Evolutionary conservation across 2,113 vertebrate genomes (phyloP), one percentile per base, ranked within the genome.

Genomic region (Oenanthe oenanthe): DNA sequence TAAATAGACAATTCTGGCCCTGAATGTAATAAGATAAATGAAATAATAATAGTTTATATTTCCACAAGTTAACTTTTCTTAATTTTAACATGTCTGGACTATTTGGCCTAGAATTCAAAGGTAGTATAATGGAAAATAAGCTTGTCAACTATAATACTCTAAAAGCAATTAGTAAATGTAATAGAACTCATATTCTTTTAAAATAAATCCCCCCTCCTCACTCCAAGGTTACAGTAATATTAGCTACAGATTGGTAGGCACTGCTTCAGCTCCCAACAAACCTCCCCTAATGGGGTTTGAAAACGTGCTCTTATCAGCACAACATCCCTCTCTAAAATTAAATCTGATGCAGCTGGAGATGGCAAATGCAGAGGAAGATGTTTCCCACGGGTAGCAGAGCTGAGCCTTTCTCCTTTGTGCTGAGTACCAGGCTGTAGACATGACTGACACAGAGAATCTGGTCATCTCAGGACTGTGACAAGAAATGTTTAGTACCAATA

Each of bases 301-400:
- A 80, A 92, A 77, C 6, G 4, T 86, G 21, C 71, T 57, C 40
- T 73, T 92, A 70, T 20, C 81, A 92, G 65, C 4, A 1, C 67
- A 61, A 25, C 4, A 29, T 34, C 32, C 60, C 42, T 81, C 34
- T 71, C 58, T 74, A 24, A 94, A 96, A 92, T 91, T 77, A 89
- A 93, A 94, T 88, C 85, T 74, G 74, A 91, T 94, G 84, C 68
- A 70, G 82, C 66, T 95, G 85, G 76, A 96, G 89, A 89, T 80
- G 85, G 85, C 34, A 63, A 80, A 88, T 48, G 66, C 93, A 94
- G 79, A 78, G 36, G 38, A 67, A 91, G 82, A 84, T 85, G 68
- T 93, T 93, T 92, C 47, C 77, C 32, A 25, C 0, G 1, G 18
- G 67, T 66, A 66, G 50, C 80, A 47, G 5, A 84, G 38, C 45